Conservation (phyloP, 2,888 invertebrate species). For the Gortyna flavago region DNA sequence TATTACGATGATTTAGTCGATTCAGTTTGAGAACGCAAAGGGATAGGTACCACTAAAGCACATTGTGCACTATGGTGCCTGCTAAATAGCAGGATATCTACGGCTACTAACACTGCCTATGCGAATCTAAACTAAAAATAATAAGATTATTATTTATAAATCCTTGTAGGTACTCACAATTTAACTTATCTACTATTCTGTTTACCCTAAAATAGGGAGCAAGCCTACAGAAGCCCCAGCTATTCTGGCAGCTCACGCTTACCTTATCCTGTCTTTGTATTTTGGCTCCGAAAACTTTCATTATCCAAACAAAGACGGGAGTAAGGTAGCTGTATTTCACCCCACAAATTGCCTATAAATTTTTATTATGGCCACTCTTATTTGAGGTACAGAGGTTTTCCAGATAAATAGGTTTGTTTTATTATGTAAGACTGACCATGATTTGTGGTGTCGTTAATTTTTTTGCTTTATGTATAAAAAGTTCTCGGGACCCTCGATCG, state of each 20-base stretch:
- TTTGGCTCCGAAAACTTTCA: conserved; percentile 78
- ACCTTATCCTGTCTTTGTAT: conserved; percentile 67
- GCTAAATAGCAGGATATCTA: neutral
- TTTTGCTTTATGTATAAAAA: conserved; percentile 59
- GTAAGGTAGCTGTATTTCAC: conserved; percentile 83
- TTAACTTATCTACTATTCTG: conserved; percentile 7
- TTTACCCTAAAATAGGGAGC: conserved; percentile 12
- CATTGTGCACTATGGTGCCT: too few species aligned
- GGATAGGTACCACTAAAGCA: neutral
- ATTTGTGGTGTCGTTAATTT: conserved; percentile 71
- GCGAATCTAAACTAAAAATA: too few species aligned
- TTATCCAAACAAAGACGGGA: conserved; percentile 84
- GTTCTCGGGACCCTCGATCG: conserved; percentile 31
- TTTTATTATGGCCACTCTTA: conserved; percentile 88
- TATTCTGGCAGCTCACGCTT: conserved; percentile 50
- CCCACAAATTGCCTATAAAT: conserved; percentile 88
- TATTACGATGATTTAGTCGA: neutral
- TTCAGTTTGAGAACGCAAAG: neutral
- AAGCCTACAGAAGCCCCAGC: conserved; percentile 34
- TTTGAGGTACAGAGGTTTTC: conserved; percentile 85
- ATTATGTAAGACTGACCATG: conserved; percentile 81
- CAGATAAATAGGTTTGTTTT: conserved; percentile 83
- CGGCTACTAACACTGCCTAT: neutral
- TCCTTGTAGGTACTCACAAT: neutral
- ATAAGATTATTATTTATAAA: neutral